A percentile compares a stretch with the other conserved stretches of the same genome.
Conservation (phyloP, 2,113 vertebrate species). For the Salminus brasiliensis region DNA sequence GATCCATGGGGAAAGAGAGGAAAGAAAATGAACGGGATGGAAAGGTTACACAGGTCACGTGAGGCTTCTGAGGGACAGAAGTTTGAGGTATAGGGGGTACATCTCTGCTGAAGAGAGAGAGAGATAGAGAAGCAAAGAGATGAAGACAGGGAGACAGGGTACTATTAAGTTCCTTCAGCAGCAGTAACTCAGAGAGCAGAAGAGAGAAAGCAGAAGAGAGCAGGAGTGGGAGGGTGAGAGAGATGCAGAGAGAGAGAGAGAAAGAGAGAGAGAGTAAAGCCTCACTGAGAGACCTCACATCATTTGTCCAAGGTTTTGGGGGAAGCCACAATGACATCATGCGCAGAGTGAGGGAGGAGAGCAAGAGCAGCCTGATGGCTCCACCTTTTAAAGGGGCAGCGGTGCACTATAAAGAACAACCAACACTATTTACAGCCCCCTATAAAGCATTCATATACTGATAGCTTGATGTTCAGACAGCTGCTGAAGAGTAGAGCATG, state of each 20-base stretch:
- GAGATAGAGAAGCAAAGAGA: constrained; percentile 42
- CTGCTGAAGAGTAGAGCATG: neutral
- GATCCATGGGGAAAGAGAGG: constrained; percentile 38
- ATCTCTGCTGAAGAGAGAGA: constrained; percentile 51
- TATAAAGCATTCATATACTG: neutral
- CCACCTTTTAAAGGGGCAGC: constrained; percentile 72
- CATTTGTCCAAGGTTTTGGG: constrained; percentile 59
- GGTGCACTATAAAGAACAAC: neutral
- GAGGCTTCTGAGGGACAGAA: constrained; percentile 45
- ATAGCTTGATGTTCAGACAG: neutral
- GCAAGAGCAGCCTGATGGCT: constrained; percentile 55
- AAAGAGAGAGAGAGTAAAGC: constrained; percentile 39
- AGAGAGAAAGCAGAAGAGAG: constrained; percentile 24
- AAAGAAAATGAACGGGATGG: neutral
- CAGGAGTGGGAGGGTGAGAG: constrained; percentile 25
- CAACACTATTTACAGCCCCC: neutral
- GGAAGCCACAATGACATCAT: constrained; percentile 71
- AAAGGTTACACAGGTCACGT: constrained; percentile 29
- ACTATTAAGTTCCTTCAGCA: constrained; percentile 49
- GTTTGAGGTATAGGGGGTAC: constrained; percentile 56
- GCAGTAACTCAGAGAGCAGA: constrained; percentile 49
- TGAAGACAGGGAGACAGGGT: constrained; percentile 28
- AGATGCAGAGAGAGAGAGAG: constrained; percentile 39
- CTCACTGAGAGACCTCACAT: constrained; percentile 51
- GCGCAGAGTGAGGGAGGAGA: constrained; percentile 40